Evolutionary conservation across 2,113 vertebrate species (phyloP).

Genomic region (Boulengeromyrus knoepffleri): DNA sequence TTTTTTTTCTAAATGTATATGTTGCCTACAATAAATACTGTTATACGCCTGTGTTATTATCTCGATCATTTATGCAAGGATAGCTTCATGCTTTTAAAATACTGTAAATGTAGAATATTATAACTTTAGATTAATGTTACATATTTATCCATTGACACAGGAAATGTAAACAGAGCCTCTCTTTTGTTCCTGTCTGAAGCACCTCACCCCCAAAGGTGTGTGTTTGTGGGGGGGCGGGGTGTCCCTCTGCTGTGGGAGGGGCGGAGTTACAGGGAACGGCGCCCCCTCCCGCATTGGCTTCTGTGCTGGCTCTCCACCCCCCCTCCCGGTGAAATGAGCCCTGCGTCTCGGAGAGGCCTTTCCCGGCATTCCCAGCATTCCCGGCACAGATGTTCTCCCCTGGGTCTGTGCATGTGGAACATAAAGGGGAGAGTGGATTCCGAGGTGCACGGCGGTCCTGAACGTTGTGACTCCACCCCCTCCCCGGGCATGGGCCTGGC

Average conservation of each 20-base stretch:
- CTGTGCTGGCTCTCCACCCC: constrained; percentile 43
- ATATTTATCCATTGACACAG: background rate
- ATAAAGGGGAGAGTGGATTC: constrained; percentile 66
- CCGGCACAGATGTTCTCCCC: constrained; percentile 66
- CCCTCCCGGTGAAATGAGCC: constrained; percentile 55
- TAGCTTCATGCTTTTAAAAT: background rate
- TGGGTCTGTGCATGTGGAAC: constrained; percentile 65
- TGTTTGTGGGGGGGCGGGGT: background rate
- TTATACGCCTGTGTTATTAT: background rate
- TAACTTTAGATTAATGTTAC: background rate
- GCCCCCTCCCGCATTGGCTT: background rate
- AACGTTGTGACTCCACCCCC: background rate
- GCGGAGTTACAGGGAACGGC: background rate
- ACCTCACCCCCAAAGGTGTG: background rate
- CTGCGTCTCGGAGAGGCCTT: constrained; percentile 51
- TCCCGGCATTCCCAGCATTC: background rate
- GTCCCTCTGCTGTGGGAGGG: background rate
- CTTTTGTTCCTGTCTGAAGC: background rate
- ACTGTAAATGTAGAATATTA: background rate
- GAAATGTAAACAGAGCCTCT: background rate
- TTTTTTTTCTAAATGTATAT: background rate
- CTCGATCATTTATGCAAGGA: background rate
- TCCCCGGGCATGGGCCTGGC: constrained; percentile 40
- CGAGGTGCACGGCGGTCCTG: constrained; percentile 32
- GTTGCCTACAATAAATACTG: background rate